Evolutionary conservation across 2,113 vertebrate species (phyloP).

Genomic region (Aramus guarauna): DNA sequence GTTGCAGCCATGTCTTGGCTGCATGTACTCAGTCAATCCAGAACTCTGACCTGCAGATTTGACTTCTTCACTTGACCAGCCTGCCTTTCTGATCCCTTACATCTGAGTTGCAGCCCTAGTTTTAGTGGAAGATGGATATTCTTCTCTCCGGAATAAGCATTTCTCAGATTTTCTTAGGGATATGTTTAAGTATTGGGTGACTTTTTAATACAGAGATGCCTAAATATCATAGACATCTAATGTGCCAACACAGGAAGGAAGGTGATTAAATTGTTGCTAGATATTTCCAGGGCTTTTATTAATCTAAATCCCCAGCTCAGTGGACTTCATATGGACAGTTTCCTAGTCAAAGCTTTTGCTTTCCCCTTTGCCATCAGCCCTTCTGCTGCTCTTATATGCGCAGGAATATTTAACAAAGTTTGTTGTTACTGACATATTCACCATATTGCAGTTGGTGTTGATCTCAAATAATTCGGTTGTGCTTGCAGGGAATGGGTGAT

Average conservation of each 20-base stretch:
- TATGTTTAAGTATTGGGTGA: background rate
- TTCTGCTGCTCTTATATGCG: background rate
- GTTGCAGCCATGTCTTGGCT: background rate
- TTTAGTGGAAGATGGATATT: background rate
- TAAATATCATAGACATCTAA: background rate
- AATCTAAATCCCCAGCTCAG: background rate
- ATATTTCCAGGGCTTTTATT: background rate
- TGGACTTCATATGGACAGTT: background rate
- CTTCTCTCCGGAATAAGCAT: background rate
- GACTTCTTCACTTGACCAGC: background rate
- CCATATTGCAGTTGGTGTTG: background rate
- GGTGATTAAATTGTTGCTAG: background rate
- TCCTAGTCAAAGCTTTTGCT: background rate
- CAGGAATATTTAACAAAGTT: background rate
- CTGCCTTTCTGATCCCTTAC: background rate
- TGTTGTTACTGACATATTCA: background rate
- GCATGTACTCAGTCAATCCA: background rate
- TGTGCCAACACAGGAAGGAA: background rate
- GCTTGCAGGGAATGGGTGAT: background rate
- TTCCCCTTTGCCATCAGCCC: background rate
- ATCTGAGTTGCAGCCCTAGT: background rate
- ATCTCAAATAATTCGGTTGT: slow-evolving; percentile 15
- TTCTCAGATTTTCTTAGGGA: background rate
- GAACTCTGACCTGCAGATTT: background rate
- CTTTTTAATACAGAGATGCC: background rate